Evolutionary conservation across 1,140 invertebrate species (phyloP), one percentile per base, ranked within the genome.

Genomic region (Galleria mellonella): DNA sequence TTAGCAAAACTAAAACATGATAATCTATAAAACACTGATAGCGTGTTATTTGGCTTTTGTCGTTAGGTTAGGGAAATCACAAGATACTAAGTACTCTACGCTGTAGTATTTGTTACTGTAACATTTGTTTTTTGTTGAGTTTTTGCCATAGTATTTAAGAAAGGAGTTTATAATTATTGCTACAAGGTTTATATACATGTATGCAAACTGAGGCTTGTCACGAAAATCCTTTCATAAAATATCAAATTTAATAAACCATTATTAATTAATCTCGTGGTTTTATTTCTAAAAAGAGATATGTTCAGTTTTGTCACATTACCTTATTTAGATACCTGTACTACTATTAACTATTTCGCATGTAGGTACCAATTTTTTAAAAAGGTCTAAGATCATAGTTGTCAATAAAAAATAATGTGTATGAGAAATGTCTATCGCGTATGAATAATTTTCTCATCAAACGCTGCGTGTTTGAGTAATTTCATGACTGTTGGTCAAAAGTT

Each of bases 241-340:
- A 71, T 82, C 76, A 78, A 82, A 81, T 81, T 75, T 81, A 84
- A 84, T 84, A 84, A 79, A 82, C 74, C 62, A 78, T 72, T 73
- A 84, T 72, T 65, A 78, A 79, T 62, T 15, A 37, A 6, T 17
- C 5, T 37, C 40, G 55, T 32, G 11, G 45, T 23, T 51, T 47
- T 32, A 55, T 55, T 59, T 52, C 43, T 40, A n/a, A n/a, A n/a
- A n/a, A n/a, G n/a, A n/a, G n/a, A n/a, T n/a, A 4, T 32, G 30
- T 23, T 23, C 17, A 23, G 2, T n/a, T n/a, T n/a, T n/a, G n/a
- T n/a, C n/a, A n/a, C n/a, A n/a, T n/a, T n/a, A n/a, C n/a, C n/a
- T n/a, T n/a, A n/a, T n/a, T n/a, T n/a, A n/a, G n/a, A n/a, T n/a
- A n/a, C n/a, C n/a, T n/a, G n/a, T n/a, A n/a, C n/a, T n/a, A n/a